Percentiles rank a stretch among this genome's conserved stretches.
These are phyloP conservation scores for Drosophila ananassae DNA, from an alignment of 1,140 invertebrate species.

Conservation along the genomic window DNA sequence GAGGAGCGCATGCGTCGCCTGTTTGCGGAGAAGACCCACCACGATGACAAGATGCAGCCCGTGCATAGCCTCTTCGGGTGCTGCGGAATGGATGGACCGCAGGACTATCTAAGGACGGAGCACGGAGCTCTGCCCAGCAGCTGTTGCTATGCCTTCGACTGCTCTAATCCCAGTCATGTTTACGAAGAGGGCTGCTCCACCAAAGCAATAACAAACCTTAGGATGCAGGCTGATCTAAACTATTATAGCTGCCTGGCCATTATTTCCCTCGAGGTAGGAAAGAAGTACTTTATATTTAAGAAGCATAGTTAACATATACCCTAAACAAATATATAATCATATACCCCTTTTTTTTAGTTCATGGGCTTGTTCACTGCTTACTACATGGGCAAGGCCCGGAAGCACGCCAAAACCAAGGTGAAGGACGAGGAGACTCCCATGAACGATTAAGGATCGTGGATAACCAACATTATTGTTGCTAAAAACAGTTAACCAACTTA, in stretches of 20 bases:
- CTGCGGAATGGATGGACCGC: constrained; percentile 69
- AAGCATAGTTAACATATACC: too few relatives aligned
- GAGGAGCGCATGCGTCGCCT: constrained; percentile 57
- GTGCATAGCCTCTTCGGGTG: constrained; percentile 70
- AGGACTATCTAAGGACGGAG: constrained; percentile 66
- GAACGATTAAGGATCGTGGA: constrained; percentile 46
- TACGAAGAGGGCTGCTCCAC: constrained; percentile 63
- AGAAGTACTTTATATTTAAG: neutral
- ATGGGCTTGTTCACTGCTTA: constrained; percentile 55
- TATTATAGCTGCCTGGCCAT: constrained; percentile 62
- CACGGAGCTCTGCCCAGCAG: constrained; percentile 64
- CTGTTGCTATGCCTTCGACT: constrained; percentile 70
- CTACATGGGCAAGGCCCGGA: constrained; percentile 67
- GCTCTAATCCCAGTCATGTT: constrained; percentile 54
- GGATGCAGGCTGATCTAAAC: constrained; percentile 59
- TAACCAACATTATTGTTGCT: constrained; percentile 7
- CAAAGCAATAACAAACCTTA: constrained; percentile 46
- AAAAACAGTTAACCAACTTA: constrained; percentile 49
- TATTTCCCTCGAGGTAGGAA: constrained; percentile 48
- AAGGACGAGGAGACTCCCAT: constrained; percentile 72
- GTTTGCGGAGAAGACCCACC: constrained; percentile 43
- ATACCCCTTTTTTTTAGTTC: constrained; percentile 32
- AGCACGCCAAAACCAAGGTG: constrained; percentile 58
- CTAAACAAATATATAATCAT: neutral
- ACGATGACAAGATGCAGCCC: constrained; percentile 63